Conservation (phyloP, 2,113 vertebrate genomes). For the Poeciliopsis retropinna region DNA sequence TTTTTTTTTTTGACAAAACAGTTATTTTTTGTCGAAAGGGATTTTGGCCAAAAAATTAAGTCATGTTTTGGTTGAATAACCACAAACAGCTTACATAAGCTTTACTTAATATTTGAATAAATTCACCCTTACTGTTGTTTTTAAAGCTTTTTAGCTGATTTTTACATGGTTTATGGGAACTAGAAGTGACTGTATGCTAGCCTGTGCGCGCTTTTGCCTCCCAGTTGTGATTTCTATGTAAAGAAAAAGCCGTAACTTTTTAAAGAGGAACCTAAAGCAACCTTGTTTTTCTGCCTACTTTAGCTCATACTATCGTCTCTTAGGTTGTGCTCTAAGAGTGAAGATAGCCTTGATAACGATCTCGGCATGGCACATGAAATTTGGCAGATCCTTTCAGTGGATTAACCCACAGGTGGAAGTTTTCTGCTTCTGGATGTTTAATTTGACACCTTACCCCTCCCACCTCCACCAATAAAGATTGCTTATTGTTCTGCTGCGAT, state of each 20-base stretch:
- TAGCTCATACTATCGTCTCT: constrained; percentile 1
- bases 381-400: constrained; percentile 29
- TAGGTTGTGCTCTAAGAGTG: constrained; percentile 13
- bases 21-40: too few species aligned
- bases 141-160: too few species aligned
- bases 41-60: neutral
- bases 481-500: constrained; percentile 6
- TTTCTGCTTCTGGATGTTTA: constrained; percentile 13
- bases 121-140: neutral
- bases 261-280: constrained; percentile 1
- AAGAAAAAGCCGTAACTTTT: constrained; percentile 12
- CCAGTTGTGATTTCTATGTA: neutral
- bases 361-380: constrained; percentile 18
- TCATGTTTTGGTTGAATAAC: neutral
- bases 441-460: neutral
- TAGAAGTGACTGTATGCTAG: neutral
- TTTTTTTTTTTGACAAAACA: too few species aligned
- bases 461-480: neutral
- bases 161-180: too few species aligned
- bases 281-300: constrained; percentile 5
- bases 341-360: constrained; percentile 20
- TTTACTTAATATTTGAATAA: neutral
- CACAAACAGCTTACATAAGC: neutral
- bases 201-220: neutral
- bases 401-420: constrained; percentile 26